A percentile compares a stretch with the other conserved stretches of the same genome.
Evolutionary conservation across 2,797 vertebrate species (phyloP).

Genomic region (Okamejei kenojei): DNA sequence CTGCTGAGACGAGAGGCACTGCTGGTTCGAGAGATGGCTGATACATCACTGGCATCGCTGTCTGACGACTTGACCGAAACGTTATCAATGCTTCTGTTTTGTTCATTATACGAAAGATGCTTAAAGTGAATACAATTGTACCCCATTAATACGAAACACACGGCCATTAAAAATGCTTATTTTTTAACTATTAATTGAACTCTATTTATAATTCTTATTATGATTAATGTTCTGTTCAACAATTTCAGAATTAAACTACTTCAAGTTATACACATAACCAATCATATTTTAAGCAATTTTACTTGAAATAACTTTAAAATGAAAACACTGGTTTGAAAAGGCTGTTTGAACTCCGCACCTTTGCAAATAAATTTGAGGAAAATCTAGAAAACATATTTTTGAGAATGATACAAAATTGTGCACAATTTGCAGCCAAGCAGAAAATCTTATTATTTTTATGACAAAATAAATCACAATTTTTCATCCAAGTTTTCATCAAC

Average conservation of each 20-base stretch:
- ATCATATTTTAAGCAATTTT: too few relatives aligned
- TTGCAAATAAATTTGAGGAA: too few relatives aligned
- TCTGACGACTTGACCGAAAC: slow-evolving; percentile 90
- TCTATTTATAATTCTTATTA: background rate
- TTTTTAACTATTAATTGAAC: background rate
- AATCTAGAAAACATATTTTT: too few relatives aligned
- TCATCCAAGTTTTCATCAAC: background rate
- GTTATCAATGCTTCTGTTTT: slow-evolving; percentile 89
- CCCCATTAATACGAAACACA: background rate
- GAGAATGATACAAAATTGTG: too few relatives aligned
- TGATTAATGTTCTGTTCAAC: background rate
- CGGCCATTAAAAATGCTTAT: background rate
- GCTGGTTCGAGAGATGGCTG: slow-evolving; percentile 91
- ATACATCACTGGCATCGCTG: slow-evolving; percentile 90
- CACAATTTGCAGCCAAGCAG: too few relatives aligned
- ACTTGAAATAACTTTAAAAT: too few relatives aligned
- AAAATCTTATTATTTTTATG: background rate
- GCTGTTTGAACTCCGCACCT: too few relatives aligned
- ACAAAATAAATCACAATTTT: background rate
- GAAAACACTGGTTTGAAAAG: too few relatives aligned
- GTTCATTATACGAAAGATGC: slow-evolving; percentile 79
- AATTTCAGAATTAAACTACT: background rate
- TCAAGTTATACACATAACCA: too few relatives aligned
- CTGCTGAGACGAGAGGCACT: slow-evolving; percentile 97
- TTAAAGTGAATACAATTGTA: slow-evolving; percentile 50